Conservation (phyloP, 1,140 invertebrate genomes). For the Bombus superbus region DNA sequence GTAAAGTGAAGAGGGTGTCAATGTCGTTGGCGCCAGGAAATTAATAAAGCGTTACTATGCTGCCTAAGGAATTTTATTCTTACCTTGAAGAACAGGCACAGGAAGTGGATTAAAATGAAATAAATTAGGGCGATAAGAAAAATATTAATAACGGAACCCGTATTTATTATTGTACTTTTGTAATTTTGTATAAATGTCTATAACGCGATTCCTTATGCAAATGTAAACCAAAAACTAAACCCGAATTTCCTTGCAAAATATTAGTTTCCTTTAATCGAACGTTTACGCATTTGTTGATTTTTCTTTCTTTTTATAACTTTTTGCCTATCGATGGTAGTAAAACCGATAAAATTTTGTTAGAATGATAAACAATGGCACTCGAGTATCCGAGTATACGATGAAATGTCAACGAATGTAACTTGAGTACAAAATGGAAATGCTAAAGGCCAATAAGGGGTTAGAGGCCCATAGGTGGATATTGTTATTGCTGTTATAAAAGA, state of each 20-base stretch:
- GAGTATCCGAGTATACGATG: slow-evolving; percentile 34
- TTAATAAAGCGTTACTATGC: slow-evolving; percentile 67
- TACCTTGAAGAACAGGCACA: background rate
- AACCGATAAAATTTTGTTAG: slow-evolving; percentile 2
- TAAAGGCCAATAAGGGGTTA: slow-evolving; percentile 18
- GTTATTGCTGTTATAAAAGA: slow-evolving; percentile 7
- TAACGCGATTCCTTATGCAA: no score
- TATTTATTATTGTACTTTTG: no score
- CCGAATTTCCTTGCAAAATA: no score
- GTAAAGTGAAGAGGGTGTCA: slow-evolving; percentile 11
- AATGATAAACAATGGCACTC: background rate
- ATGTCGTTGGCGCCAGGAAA: slow-evolving; percentile 57
- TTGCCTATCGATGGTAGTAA: slow-evolving; percentile 24
- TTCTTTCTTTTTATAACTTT: slow-evolving; percentile 34
- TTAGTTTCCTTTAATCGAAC: no score
- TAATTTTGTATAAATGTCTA: no score
- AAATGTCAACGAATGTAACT: slow-evolving; percentile 30
- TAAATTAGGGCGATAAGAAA: no score
- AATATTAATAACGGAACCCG: no score
- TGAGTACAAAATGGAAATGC: slow-evolving; percentile 21
- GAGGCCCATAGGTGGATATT: background rate
- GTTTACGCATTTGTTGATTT: background rate
- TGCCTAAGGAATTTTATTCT: slow-evolving; percentile 52
- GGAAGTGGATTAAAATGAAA: background rate
- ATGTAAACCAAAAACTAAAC: no score